Conservation (phyloP, 2,797 vertebrate species). For the Neostethus bicornis region DNA sequence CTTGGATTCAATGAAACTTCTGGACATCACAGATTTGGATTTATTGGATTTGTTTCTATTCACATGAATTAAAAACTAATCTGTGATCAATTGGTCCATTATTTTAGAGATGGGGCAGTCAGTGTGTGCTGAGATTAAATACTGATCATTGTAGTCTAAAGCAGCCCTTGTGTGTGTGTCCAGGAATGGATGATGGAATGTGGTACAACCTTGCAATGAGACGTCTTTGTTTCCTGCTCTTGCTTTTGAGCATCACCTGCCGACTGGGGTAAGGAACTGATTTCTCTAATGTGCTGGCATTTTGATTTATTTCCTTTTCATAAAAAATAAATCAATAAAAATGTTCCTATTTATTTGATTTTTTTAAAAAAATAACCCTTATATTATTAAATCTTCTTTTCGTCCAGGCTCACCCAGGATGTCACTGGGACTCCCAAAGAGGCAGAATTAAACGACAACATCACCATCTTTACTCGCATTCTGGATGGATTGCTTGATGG, state of each 20-base stretch:
- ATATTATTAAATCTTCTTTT: not conserved
- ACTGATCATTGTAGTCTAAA: constrained; percentile 5
- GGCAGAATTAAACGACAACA: constrained; percentile 90
- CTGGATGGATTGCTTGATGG: constrained; percentile 92
- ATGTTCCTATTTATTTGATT: not conserved
- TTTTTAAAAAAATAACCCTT: not conserved
- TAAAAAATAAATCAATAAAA: not conserved
- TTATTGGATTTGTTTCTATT: not conserved
- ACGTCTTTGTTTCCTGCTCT: constrained; percentile 83
- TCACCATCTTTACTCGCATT: constrained; percentile 94
- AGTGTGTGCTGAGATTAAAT: not conserved
- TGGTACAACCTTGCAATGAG: constrained; percentile 88
- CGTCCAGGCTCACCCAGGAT: constrained; percentile 85
- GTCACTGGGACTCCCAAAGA: constrained; percentile 86
- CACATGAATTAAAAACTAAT: too few relatives aligned
- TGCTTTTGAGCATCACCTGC: constrained; percentile 88
- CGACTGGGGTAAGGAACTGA: constrained; percentile 86
- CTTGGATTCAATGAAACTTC: not conserved
- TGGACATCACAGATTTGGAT: not conserved
- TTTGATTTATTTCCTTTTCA: not conserved
- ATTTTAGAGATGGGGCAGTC: not conserved
- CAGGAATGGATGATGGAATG: constrained; percentile 96
- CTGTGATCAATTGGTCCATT: too few relatives aligned
- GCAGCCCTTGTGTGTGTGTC: constrained; percentile 45
- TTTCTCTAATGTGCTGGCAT: constrained; percentile 4